phyloP scores from a whole-genome alignment of 2,113 vertebrate genomes.

The zebrafish (Danio rerio) region DNA sequence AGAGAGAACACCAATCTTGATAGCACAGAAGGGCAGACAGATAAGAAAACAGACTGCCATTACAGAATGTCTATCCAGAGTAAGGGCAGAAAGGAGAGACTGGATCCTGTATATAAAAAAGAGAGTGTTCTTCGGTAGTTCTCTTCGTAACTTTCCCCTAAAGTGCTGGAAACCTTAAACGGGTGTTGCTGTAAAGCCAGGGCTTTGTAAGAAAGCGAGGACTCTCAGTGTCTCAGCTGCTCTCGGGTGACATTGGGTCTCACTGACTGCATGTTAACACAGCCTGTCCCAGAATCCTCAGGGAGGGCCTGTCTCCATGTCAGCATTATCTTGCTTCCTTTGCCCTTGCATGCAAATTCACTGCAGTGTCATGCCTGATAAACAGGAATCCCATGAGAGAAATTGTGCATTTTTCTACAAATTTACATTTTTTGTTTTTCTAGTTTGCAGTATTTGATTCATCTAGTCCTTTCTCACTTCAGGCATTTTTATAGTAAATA shows the following conservation, averaged over 20 bases:
- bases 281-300: constrained; percentile 50
- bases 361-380: constrained; percentile 73
- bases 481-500: not conserved
- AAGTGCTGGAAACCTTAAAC: constrained; percentile 33
- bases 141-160: not conserved
- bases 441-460: not conserved
- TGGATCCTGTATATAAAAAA: not conserved
- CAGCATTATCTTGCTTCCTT: constrained; percentile 69
- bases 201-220: constrained; percentile 24
- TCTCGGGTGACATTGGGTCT: constrained; percentile 46
- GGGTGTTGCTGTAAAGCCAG: constrained; percentile 40
- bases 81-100: constrained; percentile 18
- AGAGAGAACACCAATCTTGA: constrained; percentile 61
- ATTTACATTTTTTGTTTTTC: constrained; percentile 17
- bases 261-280: constrained; percentile 57
- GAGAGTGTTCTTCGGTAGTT: constrained; percentile 3
- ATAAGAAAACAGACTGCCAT: constrained; percentile 61
- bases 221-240: constrained; percentile 36
- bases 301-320: constrained; percentile 47
- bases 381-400: constrained; percentile 71
- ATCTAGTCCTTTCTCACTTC: not conserved
- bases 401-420: constrained; percentile 20
- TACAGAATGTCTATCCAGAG: constrained; percentile 49
- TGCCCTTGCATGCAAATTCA: constrained; percentile 76
- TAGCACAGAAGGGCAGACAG: constrained; percentile 70